Base-by-base conservation (phyloP, 2,113 vertebrate species). In the Varanus salvator region DNA sequence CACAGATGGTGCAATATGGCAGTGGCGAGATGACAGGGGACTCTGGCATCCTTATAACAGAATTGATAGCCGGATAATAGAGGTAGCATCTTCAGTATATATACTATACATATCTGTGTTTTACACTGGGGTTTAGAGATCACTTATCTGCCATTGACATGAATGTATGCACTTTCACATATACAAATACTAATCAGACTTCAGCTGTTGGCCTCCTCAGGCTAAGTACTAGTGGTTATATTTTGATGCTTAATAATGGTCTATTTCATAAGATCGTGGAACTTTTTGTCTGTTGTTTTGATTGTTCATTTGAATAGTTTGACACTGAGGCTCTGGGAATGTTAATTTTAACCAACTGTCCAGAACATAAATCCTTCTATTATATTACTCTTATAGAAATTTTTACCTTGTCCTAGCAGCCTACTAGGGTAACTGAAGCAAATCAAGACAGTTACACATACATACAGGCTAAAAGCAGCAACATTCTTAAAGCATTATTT, bases 41-140 rank as follows among this genome's bases (percentile, higher is more conserved):
- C 98, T 99, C 84, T 99, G 99, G 99, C 99, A 99, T 96, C 99
- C 99, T 4, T 99, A 99, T 96, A 99, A 99, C 96, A 98, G 99
- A 94, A 99, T 99, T 90, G 99, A 99, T 95, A 99, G 99, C 96
- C 98, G 99, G 94, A 99, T 99, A 95, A 99, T 99, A 96, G 99
- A 99, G 98, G 99, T 99, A 98, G 90, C 93, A 96, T 93, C 93
- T 95, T 83, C 92, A 82, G 94, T 14, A 82, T 84, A 82, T 84
- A 0, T 92, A 72, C 19, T 94, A 93, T 69, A 93, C 91, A 90
- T 8, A 71, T 12, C 0, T 89, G 77, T 1, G 2, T 90, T 81
- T 21, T 88, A 5, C 84, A 0, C 8, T 80, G 69, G 68, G 74
- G 77, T 52, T 31, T 29, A 38, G 82, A 48, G 74, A 27, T 44